Conservation (phyloP, 2,113 vertebrate species). For the Epinephelus lanceolatus region DNA sequence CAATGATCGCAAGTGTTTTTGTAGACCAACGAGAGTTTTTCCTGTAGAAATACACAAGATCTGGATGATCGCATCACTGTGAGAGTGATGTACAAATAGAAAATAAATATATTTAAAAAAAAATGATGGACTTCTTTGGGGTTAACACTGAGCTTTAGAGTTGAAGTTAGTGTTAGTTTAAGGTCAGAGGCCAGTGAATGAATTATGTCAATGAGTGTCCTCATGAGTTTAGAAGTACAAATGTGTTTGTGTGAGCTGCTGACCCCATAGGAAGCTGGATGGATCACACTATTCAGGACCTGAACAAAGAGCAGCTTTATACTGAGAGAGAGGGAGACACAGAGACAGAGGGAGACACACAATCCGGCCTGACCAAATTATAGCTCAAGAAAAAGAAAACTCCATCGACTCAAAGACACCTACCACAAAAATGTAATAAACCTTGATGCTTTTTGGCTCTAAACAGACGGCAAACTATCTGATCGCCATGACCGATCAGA, state of each 20-base stretch:
- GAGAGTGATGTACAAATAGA: too few species aligned
- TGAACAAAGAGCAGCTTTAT: conserved; percentile 31
- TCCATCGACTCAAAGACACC: too few species aligned
- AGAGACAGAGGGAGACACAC: not conserved
- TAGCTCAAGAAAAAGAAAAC: too few species aligned
- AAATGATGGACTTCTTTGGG: not conserved
- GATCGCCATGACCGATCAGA: too few species aligned
- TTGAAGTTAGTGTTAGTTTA: not conserved
- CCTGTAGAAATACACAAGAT: too few species aligned
- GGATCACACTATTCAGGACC: conserved; percentile 8
- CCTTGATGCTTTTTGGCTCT: too few species aligned
- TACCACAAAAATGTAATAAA: too few species aligned
- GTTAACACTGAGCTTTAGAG: not conserved
- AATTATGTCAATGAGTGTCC: not conserved
- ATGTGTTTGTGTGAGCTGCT: conserved; percentile 6
- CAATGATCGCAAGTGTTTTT: not conserved
- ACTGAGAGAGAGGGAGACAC: not conserved
- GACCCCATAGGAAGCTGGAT: conserved; percentile 45
- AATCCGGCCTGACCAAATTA: too few species aligned
- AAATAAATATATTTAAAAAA: too few species aligned
- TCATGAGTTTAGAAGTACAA: conserved; percentile 10
- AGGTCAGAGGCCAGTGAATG: not conserved
- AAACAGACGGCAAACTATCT: too few species aligned
- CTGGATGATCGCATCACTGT: not conserved
- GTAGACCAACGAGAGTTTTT: too few species aligned